Evolutionary conservation across 2,797 vertebrate species (phyloP).

Genomic region (Hybognathus amarus): DNA sequence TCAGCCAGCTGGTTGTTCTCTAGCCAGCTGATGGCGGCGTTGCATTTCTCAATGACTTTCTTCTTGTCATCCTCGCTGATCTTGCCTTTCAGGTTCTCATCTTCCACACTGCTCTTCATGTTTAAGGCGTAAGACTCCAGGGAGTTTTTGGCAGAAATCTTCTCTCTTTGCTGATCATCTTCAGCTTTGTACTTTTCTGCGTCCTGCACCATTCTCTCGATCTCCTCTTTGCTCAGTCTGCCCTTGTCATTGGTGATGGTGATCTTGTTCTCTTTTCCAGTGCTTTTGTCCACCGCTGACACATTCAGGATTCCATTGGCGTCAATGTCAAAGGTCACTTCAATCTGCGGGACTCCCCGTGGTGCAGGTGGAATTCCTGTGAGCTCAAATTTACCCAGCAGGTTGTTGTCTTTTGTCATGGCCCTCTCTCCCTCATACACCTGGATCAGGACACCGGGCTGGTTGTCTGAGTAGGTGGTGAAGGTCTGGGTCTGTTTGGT

Average conservation of each 20-base stretch:
- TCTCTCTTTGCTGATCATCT: conserved; percentile 59
- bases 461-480: conserved; percentile 59
- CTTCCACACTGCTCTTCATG: conserved; percentile 62
- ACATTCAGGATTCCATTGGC: conserved; percentile 63
- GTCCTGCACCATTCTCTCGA: conserved; percentile 63
- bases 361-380: conserved; percentile 60
- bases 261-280: conserved; percentile 62
- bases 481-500: conserved; percentile 61
- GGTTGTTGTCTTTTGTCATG: conserved; percentile 60
- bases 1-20: conserved; percentile 62
- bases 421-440: conserved; percentile 56
- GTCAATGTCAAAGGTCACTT: conserved; percentile 62
- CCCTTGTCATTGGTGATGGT: conserved; percentile 62
- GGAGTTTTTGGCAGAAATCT: conserved; percentile 56
- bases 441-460: conserved; percentile 61
- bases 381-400: conserved; percentile 60
- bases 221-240: conserved; percentile 61
- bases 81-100: conserved; percentile 57
- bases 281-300: conserved; percentile 62
- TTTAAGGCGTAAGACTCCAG: conserved; percentile 60
- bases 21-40: conserved; percentile 53
- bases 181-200: conserved; percentile 60
- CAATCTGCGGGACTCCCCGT: conserved; percentile 61
- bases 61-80: conserved; percentile 61
- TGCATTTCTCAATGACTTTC: conserved; percentile 56